Conservation (phyloP, 2,797 vertebrate genomes). For the Selene dorsalis region DNA sequence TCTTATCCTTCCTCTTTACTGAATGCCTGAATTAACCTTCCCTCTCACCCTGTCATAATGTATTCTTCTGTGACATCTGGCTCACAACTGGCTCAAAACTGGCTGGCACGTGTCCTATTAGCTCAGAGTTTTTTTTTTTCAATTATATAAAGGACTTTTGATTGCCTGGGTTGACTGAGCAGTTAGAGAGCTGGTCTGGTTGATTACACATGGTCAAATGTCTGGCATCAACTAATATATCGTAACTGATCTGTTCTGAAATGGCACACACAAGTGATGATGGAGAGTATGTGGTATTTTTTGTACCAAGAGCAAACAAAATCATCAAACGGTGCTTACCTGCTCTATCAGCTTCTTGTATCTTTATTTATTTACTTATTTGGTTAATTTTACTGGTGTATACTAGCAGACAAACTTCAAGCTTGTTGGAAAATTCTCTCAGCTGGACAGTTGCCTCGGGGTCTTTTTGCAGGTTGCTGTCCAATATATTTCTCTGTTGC, state of each 20-base stretch:
- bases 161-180: constrained; percentile 14
- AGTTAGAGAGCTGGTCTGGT: constrained; percentile 21
- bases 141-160: constrained; percentile 19
- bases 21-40: constrained; percentile 60
- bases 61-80: constrained; percentile 23
- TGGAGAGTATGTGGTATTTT: neutral
- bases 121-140: neutral
- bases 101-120: constrained; percentile 5
- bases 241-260: neutral
- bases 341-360: neutral
- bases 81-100: constrained; percentile 19
- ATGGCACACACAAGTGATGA: neutral
- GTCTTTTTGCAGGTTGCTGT: neutral
- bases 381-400: neutral
- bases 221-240: neutral
- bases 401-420: neutral
- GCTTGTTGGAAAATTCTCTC: neutral
- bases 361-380: neutral
- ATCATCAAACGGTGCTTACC: neutral
- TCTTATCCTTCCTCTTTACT: constrained; percentile 45
- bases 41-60: constrained; percentile 28
- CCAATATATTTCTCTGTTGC: neutral
- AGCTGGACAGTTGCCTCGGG: neutral
- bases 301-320: neutral
- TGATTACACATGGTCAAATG: constrained; percentile 29